Percentiles rank a stretch among this genome's conserved stretches.
Evolutionary conservation across 2,113 vertebrate genomes (phyloP).

Genomic region (Bambusicola thoracicus): DNA sequence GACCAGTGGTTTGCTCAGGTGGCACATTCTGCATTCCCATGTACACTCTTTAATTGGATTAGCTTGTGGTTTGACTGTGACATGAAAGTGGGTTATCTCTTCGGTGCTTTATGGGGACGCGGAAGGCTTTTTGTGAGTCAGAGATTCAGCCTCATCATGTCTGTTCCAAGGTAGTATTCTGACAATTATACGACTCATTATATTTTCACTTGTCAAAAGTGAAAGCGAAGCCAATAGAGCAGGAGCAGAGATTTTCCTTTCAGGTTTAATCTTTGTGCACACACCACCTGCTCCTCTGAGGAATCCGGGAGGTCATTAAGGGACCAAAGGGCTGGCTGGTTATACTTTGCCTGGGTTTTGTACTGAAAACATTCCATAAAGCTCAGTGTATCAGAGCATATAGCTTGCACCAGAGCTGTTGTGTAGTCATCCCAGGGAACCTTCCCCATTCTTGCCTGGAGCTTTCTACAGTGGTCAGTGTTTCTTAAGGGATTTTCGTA

Average conservation of each 20-base stretch:
- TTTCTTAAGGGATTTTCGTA: background rate
- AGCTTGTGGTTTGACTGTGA: background rate
- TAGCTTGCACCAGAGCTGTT: background rate
- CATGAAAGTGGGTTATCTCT: background rate
- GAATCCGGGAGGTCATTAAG: background rate
- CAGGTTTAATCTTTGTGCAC: background rate
- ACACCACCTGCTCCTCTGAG: background rate
- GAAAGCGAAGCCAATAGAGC: background rate
- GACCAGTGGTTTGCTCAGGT: background rate
- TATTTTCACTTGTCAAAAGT: background rate
- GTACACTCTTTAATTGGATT: constrained; percentile 15
- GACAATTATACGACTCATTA: background rate
- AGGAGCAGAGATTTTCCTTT: background rate
- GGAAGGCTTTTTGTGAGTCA: constrained; percentile 30
- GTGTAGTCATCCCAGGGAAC: background rate
- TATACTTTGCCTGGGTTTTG: background rate
- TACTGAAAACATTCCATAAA: background rate
- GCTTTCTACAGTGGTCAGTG: background rate
- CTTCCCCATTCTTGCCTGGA: background rate
- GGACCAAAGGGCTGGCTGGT: background rate
- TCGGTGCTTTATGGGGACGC: background rate
- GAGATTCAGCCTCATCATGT: background rate
- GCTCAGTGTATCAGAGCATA: background rate
- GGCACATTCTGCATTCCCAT: background rate
- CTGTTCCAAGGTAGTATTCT: background rate